Evolutionary conservation across 2,888 invertebrate genomes (phyloP).

Genomic region (Xanthostigma xanthostigma): DNA sequence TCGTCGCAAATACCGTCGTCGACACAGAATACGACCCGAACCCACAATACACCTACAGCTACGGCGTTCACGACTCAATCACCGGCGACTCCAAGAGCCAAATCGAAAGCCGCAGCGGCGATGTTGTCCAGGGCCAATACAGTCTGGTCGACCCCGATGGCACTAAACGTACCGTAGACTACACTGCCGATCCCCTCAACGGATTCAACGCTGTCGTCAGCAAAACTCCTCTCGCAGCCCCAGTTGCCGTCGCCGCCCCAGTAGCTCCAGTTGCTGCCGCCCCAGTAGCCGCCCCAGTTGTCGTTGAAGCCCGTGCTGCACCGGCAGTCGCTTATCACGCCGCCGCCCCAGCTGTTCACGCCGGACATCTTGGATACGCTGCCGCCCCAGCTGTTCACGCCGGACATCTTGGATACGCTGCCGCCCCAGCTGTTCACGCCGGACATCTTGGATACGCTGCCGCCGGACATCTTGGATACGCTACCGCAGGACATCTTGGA

Average conservation of each 20-base stretch:
- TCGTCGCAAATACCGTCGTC: conserved; percentile 19
- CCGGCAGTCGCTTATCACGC: conserved; percentile 21
- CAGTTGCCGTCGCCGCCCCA: conserved; percentile 12
- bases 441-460: background rate
- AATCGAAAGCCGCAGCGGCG: conserved; percentile 30
- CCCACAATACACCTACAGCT: conserved; percentile 32
- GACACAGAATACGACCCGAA: conserved; percentile 27
- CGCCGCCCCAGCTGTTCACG: conserved; percentile 22
- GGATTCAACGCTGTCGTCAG: conserved; percentile 35
- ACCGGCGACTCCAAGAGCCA: conserved; percentile 34
- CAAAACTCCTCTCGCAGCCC: conserved; percentile 13
- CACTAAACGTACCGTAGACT: conserved; percentile 31
- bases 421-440: background rate
- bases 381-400: background rate
- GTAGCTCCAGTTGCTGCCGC: conserved; percentile 20
- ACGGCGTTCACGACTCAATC: conserved; percentile 30
- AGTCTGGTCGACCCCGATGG: conserved; percentile 33
- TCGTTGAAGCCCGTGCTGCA: conserved; percentile 21
- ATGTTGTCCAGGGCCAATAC: conserved; percentile 32
- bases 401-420: conserved; percentile 8
- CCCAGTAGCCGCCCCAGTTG: conserved; percentile 20
- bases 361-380: background rate
- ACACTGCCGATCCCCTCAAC: conserved; percentile 32
- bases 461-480: conserved; percentile 9
- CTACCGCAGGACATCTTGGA: conserved; percentile 1